phyloP scores from a whole-genome alignment of 1,140 invertebrate genomes.

The Musca domestica region DNA sequence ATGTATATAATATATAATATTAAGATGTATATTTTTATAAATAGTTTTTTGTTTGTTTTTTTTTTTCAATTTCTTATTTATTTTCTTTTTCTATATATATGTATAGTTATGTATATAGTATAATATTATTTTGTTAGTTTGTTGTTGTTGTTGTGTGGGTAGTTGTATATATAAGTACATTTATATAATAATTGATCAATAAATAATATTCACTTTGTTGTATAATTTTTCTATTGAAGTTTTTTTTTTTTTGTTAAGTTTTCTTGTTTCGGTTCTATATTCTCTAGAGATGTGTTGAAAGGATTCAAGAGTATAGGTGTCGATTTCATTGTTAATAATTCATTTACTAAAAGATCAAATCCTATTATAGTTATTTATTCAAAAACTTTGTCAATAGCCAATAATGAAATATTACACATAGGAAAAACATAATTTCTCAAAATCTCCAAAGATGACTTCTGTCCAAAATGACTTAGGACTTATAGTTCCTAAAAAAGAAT shows the following conservation, averaged over 20 bases:
- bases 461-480: too few relatives aligned
- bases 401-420: too few relatives aligned
- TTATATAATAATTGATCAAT: conserved; percentile 28
- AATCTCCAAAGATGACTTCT: too few relatives aligned
- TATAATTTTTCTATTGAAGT: conserved; percentile 24
- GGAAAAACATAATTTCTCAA: too few relatives aligned
- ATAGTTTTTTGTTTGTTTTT: not conserved
- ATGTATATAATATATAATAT: conserved; percentile 27
- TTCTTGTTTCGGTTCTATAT: conserved; percentile 4
- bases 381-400: too few relatives aligned
- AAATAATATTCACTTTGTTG: conserved; percentile 30
- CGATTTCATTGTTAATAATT: too few relatives aligned
- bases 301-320: too few relatives aligned
- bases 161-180: conserved; percentile 25
- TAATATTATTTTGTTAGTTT: conserved; percentile 29
- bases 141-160: conserved; percentile 3
- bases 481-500: too few relatives aligned
- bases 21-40: conserved; percentile 25
- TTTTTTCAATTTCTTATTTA: conserved; percentile 5
- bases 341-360: too few relatives aligned
- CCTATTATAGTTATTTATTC: too few relatives aligned
- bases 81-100: conserved; percentile 17
- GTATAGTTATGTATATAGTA: conserved; percentile 19
- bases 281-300: too few relatives aligned
- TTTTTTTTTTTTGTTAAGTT: conserved; percentile 26